phyloP scores from a whole-genome alignment of 2,113 vertebrate species.

The Aix galericulata region DNA sequence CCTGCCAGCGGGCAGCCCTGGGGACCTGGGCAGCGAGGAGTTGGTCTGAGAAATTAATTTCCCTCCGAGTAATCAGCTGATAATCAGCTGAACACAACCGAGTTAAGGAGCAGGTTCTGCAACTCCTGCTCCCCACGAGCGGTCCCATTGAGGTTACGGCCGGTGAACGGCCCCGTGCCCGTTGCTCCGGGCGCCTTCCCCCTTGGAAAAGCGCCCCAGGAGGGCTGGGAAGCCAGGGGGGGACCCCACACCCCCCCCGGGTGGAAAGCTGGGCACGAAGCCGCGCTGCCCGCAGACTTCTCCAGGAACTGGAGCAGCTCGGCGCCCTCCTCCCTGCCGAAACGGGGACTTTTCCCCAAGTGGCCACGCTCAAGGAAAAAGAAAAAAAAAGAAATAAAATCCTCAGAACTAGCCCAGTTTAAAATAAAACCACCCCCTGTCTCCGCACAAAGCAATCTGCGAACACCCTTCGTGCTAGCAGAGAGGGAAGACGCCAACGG shows the following conservation, averaged over 20 bases:
- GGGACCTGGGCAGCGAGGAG: background rate
- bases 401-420: background rate
- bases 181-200: no score
- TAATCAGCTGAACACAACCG: background rate
- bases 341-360: constrained; percentile 3
- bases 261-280: no score
- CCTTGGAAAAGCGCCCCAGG: background rate
- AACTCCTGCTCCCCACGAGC: background rate
- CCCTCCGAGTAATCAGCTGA: background rate
- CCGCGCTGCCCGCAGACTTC: background rate
- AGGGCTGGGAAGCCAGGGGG: background rate
- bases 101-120: background rate
- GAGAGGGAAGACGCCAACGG: background rate
- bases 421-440: background rate
- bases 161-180: background rate
- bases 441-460: background rate
- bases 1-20: no score
- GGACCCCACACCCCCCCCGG: no score
- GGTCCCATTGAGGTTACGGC: background rate
- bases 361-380: background rate
- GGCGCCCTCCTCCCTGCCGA: background rate
- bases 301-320: background rate
- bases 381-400: background rate
- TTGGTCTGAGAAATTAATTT: background rate
- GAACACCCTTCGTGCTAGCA: background rate